Evolutionary conservation across 2,888 invertebrate species (phyloP), one percentile per base, ranked within the genome.

Genomic region (Aporophyla lueneburgensis): DNA sequence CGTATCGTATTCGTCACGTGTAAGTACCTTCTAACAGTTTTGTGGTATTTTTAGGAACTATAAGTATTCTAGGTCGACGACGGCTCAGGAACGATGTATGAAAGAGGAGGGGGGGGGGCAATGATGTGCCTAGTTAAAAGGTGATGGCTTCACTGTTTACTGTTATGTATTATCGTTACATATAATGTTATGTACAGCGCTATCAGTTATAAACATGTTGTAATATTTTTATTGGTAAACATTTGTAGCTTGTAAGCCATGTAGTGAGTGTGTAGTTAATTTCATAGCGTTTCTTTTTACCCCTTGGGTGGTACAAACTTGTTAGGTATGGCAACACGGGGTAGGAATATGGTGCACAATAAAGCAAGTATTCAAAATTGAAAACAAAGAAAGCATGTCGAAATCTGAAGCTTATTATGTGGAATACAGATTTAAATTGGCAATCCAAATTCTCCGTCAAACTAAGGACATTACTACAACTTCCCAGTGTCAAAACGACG

Each of bases 1-100:
- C 71, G 68, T 68, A 6, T 71, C 67, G 74, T 51, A 27, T 5
- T 24, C 62, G 66, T 43, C 6, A 19, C 49, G 7, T 79, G 49
- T 63, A 51, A 74, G 7, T 24, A 0, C 0, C 0, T 6, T 58
- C 40, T 19, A 49, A 49, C 19, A 59, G 53, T 51, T 58, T 43
- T 63, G 62, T 49, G 59, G 46, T 56, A 66, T 63, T 74, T 82
- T 79, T 27, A 33, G 43, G 51, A 53, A 65, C 40, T 59, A 49
- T 63, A 62, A 56, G 59, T 67, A 12, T 61, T 49, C 5, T 21
- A n/a, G 2, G 67, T 6, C 6, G 14, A 16, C 14, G 24, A 24
- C 5, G 70, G 53, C 58, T 63, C 49, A n/a, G 27, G 1, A 54
- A 19, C 53, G 24, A 46, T 46, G 43, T 46, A 16, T 16, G 49